phyloP scores from a whole-genome alignment of 2,113 vertebrate species.

The Zosterops lateralis region DNA sequence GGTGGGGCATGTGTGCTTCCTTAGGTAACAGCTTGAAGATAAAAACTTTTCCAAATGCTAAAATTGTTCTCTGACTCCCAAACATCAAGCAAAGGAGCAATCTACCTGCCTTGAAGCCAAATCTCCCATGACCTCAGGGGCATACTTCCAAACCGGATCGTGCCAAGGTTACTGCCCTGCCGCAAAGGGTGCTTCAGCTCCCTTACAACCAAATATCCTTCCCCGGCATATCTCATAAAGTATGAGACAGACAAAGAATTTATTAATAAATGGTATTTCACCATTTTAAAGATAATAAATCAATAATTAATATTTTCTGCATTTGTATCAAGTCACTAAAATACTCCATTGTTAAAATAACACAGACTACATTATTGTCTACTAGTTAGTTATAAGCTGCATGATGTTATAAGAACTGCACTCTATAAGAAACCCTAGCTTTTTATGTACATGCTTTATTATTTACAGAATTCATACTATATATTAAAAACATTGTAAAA shows the following conservation, averaged over 20 bases:
- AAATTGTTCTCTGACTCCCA: neutral
- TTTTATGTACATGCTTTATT: neutral
- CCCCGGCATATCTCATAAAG: neutral
- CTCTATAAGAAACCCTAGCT: neutral
- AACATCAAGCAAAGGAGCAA: rapidly evolving
- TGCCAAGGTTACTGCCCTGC: neutral
- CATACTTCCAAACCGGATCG: neutral
- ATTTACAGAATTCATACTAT: neutral
- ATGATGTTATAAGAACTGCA: neutral
- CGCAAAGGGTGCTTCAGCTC: neutral
- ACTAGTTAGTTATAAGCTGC: neutral
- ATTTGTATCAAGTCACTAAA: neutral
- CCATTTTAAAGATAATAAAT: neutral
- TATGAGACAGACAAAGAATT: neutral
- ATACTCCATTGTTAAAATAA: neutral
- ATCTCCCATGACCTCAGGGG: neutral
- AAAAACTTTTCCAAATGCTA: neutral
- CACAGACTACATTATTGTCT: neutral
- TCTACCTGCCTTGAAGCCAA: neutral
- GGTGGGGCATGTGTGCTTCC: neutral
- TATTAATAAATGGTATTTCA: neutral
- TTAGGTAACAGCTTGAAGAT: neutral
- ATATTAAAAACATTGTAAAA: neutral
- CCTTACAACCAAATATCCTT: neutral
- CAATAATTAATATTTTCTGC: neutral